Evolutionary conservation across 2,888 invertebrate genomes (phyloP).

Genomic region (Caenorhabditis afra): DNA sequence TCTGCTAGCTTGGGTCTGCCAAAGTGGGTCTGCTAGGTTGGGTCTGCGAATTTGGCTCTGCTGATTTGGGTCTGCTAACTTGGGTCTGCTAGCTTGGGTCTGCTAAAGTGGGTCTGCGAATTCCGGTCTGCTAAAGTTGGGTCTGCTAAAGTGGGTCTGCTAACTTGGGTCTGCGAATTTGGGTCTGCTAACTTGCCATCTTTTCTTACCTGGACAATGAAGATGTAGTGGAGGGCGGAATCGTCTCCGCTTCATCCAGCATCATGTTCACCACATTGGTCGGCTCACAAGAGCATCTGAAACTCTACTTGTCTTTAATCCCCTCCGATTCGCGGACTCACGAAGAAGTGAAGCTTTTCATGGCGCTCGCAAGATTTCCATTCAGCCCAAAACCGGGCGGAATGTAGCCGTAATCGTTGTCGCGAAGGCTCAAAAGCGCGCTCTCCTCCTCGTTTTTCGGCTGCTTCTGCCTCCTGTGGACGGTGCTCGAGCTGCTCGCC

Average conservation of each 20-base stretch:
- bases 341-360: slow-evolving; percentile 58
- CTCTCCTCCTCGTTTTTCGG: slow-evolving; percentile 66
- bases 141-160: neutral
- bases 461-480: slow-evolving; percentile 44
- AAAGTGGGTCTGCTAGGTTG: neutral
- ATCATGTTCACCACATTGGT: slow-evolving; percentile 60
- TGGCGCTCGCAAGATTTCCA: slow-evolving; percentile 56
- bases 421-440: slow-evolving; percentile 64
- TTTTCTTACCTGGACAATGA: slow-evolving; percentile 53
- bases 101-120: neutral
- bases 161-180: neutral
- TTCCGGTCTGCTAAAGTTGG: too few species aligned
- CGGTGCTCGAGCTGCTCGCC: neutral
- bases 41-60: too few species aligned
- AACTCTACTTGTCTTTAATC: slow-evolving; percentile 2
- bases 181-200: too few species aligned
- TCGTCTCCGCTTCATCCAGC: slow-evolving; percentile 57
- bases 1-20: neutral
- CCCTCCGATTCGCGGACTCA: too few species aligned
- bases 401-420: slow-evolving; percentile 81
- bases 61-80: neutral
- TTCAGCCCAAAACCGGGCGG: slow-evolving; percentile 77
- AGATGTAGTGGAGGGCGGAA: slow-evolving; percentile 51
- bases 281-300: slow-evolving; percentile 65
- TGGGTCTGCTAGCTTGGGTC: neutral